phyloP scores from a whole-genome alignment of 2,797 vertebrate species.

The Sebastes cheni region DNA sequence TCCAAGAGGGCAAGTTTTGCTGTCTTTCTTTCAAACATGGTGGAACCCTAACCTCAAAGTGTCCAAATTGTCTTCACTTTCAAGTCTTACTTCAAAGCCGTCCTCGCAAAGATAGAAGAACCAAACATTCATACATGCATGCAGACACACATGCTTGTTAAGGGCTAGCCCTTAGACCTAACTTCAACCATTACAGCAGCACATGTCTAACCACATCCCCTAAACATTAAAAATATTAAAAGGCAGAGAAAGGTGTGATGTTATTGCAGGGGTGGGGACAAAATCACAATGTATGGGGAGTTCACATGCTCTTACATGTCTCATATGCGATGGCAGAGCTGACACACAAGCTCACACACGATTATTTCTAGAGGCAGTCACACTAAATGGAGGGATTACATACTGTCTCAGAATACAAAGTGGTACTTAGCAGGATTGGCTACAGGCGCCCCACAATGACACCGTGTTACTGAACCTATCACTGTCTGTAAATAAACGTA shows the following conservation, averaged over 20 bases:
- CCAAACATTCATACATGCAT: no score
- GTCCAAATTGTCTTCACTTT: neutral
- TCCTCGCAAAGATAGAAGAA: no score
- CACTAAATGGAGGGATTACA: constrained; percentile 29
- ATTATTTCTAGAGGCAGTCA: neutral
- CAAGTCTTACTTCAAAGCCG: neutral
- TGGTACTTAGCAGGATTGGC: constrained; percentile 36
- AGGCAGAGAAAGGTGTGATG: neutral
- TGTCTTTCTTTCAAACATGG: no score
- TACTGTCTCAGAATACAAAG: constrained; percentile 41
- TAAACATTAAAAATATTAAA: neutral
- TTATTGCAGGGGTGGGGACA: neutral
- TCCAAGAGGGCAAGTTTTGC: no score
- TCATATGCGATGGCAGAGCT: neutral
- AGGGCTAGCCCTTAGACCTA: neutral
- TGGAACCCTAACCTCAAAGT: neutral
- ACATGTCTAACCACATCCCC: neutral
- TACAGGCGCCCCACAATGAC: constrained; percentile 10
- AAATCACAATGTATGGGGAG: neutral
- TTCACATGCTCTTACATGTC: neutral
- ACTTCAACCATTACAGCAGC: neutral
- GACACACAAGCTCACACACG: neutral
- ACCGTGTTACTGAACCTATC: constrained; percentile 31
- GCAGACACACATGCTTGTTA: no score
- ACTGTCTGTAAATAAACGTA: constrained; percentile 41